These are phyloP conservation scores for Holocentrus rufus DNA, from an alignment of 2,797 vertebrate genomes.

Conservation along the genomic window DNA sequence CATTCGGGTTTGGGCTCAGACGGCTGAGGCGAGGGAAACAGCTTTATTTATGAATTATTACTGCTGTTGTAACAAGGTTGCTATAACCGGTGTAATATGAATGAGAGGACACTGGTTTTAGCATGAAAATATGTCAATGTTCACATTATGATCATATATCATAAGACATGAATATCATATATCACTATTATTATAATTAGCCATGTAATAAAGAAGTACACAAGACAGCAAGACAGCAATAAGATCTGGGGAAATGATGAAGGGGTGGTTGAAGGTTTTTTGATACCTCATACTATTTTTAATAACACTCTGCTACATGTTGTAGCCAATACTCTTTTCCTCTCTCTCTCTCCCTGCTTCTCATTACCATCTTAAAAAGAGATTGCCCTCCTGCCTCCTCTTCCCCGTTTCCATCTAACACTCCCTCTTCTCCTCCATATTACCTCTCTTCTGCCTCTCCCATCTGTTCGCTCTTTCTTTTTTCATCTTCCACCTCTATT, in stretches of 20 bases:
- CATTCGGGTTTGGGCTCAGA: conserved; percentile 42
- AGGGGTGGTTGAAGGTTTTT: conserved; percentile 30
- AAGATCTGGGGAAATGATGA: conserved; percentile 46
- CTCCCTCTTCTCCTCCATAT: conserved; percentile 35
- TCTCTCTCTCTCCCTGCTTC: conserved; percentile 18
- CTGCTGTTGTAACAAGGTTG: conserved; percentile 5
- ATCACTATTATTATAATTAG: conserved; percentile 23
- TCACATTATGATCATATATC: background rate
- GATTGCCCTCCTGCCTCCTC: conserved; percentile 50
- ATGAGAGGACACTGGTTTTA: conserved; percentile 6
- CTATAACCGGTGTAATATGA: background rate
- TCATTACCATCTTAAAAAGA: conserved; percentile 37
- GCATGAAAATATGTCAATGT: conserved; percentile 13
- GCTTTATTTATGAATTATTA: conserved; percentile 39
- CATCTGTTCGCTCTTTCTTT: conserved; percentile 30
- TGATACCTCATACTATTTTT: conserved; percentile 42
- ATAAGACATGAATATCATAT: conserved; percentile 6
- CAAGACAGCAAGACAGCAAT: conserved; percentile 24
- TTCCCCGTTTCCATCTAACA: conserved; percentile 46
- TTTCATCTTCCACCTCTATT: conserved; percentile 16
- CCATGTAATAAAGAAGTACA: conserved; percentile 23
- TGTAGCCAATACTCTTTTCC: conserved; percentile 26
- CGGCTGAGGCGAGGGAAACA: conserved; percentile 33
- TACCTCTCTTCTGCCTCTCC: conserved; percentile 30
- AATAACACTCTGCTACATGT: conserved; percentile 49